phyloP scores from a whole-genome alignment of 2,113 vertebrate species.

The Perccottus glenii region DNA sequence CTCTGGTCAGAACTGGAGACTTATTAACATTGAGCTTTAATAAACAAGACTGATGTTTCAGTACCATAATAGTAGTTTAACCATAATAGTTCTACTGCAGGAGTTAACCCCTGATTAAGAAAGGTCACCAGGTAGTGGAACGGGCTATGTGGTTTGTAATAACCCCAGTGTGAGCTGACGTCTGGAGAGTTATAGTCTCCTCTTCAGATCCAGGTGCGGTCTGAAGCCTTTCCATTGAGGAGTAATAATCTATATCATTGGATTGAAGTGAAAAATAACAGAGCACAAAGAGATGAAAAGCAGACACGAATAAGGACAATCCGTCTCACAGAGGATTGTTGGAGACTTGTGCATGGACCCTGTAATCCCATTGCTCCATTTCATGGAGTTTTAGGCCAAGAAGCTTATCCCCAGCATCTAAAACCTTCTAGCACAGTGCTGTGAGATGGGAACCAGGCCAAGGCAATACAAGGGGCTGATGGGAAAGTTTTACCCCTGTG shows the following conservation, averaged over 20 bases:
- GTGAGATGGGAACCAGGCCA: constrained; percentile 54
- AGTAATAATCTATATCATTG: constrained; percentile 3
- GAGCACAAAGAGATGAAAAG: constrained; percentile 48
- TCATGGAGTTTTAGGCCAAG: constrained; percentile 85
- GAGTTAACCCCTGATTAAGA: no score
- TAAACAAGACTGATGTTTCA: no score
- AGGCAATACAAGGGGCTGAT: constrained; percentile 34
- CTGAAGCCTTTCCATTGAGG: not conserved
- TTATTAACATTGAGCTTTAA: no score
- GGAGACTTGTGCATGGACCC: constrained; percentile 76
- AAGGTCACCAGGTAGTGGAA: no score
- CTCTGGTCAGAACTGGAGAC: no score
- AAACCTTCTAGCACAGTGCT: constrained; percentile 44
- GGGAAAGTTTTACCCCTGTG: constrained; percentile 41
- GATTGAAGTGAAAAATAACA: constrained; percentile 19
- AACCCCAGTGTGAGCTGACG: not conserved
- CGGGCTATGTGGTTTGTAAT: not conserved
- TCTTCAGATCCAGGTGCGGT: constrained; percentile 1
- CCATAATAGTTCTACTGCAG: no score
- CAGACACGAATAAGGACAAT: constrained; percentile 49
- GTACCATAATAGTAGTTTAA: no score
- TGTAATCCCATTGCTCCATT: constrained; percentile 87
- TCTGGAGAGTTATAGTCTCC: not conserved
- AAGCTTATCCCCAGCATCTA: constrained; percentile 70
- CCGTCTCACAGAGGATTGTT: constrained; percentile 69